phyloP scores from a whole-genome alignment of 1,140 invertebrate genomes.

The Lasaia peninsularis region DNA sequence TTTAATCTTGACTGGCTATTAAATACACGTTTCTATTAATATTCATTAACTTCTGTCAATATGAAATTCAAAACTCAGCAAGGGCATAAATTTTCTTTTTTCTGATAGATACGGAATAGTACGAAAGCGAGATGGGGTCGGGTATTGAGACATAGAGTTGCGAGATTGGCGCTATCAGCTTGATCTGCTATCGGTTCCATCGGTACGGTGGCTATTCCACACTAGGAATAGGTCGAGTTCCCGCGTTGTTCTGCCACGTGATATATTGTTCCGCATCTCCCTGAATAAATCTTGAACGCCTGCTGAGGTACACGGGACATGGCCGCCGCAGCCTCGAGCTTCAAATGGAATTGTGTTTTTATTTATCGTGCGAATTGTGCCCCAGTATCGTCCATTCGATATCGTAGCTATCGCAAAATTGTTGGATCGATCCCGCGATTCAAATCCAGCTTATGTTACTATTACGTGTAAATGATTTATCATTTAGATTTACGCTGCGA shows the following conservation, averaged over 20 bases:
- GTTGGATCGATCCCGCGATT: constrained; percentile 33
- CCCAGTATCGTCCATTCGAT: constrained; percentile 66
- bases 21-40: constrained; percentile 54
- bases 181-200: constrained; percentile 65
- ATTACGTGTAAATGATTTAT: constrained; percentile 8
- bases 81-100: constrained; percentile 1
- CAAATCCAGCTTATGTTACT: constrained; percentile 1
- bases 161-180: constrained; percentile 46
- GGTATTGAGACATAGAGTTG: constrained; percentile 27
- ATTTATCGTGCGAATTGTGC: constrained; percentile 74
- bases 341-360: constrained; percentile 77
- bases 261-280: constrained; percentile 74
- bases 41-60: constrained; percentile 47
- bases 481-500: background rate
- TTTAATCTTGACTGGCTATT: constrained; percentile 47
- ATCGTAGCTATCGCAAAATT: constrained; percentile 61
- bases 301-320: constrained; percentile 74
- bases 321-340: constrained; percentile 62
- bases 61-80: background rate
- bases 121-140: background rate
- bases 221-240: constrained; percentile 72
- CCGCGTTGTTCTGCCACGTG: constrained; percentile 64
- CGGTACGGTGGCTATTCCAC: constrained; percentile 61
- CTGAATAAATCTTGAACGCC: constrained; percentile 74
- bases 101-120: constrained; percentile 3